A percentile compares a stretch with the other conserved stretches of the same genome.
phyloP scores from a whole-genome alignment of 2,113 vertebrate species.

The Proteles cristata region DNA sequence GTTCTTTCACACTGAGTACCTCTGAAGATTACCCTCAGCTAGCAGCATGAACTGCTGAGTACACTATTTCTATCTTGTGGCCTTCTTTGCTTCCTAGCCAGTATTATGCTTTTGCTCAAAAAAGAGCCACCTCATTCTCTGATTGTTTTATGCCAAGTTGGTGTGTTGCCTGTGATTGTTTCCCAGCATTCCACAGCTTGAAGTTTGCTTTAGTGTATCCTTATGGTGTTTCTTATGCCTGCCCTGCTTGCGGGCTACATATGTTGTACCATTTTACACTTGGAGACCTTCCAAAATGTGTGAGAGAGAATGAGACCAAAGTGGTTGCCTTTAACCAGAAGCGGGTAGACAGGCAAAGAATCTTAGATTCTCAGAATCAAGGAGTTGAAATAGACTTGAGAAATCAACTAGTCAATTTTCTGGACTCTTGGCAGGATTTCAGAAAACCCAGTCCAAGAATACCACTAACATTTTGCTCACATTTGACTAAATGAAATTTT shows the following conservation, averaged over 20 bases:
- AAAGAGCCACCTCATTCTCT: slow-evolving; percentile 75
- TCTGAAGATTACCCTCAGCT: slow-evolving; percentile 34
- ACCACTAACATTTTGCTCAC: not conserved
- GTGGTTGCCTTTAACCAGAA: slow-evolving; percentile 70
- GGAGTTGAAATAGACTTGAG: slow-evolving; percentile 42
- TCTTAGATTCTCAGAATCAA: slow-evolving; percentile 36
- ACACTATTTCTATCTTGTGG: slow-evolving; percentile 64
- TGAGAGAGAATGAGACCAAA: slow-evolving; percentile 66
- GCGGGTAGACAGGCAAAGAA: slow-evolving; percentile 51
- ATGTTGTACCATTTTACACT: slow-evolving; percentile 76
- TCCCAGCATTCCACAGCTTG: slow-evolving; percentile 80
- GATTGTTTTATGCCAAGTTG: slow-evolving; percentile 80
- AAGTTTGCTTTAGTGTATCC: slow-evolving; percentile 78
- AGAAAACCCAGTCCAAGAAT: not conserved
- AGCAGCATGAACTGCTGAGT: not conserved
- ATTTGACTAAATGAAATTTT: slow-evolving; percentile 28
- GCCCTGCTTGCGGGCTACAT: slow-evolving; percentile 78
- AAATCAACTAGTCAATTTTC: slow-evolving; percentile 51
- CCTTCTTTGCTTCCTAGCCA: slow-evolving; percentile 64
- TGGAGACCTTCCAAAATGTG: slow-evolving; percentile 75
- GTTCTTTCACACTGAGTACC: not conserved
- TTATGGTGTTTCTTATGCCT: slow-evolving; percentile 80
- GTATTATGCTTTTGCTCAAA: slow-evolving; percentile 70
- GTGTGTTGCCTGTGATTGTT: slow-evolving; percentile 80
- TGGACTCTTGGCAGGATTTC: not conserved